phyloP scores from a whole-genome alignment of 2,888 invertebrate genomes.

The Torymus auratus region DNA sequence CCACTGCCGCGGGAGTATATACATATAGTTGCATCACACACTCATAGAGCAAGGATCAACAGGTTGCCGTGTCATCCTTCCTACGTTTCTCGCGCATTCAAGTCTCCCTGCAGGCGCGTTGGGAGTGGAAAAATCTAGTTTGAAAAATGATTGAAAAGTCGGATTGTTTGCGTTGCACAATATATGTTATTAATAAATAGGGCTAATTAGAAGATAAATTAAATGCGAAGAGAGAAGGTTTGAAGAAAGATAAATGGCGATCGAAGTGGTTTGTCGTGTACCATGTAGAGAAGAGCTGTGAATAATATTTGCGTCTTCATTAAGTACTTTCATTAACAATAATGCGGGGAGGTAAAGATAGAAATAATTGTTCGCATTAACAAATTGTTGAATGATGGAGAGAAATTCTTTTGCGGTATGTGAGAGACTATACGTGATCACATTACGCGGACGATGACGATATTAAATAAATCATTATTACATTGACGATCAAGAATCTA shows the following conservation, averaged over 20 bases:
- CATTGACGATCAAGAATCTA: neutral
- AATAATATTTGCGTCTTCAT: no score
- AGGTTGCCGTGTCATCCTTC: conserved; percentile 52
- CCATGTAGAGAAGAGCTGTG: no score
- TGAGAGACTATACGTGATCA: neutral
- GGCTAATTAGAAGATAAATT: neutral
- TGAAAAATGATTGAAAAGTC: neutral
- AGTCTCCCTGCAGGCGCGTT: conserved; percentile 27
- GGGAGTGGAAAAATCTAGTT: no score
- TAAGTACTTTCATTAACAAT: no score
- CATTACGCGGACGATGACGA: neutral
- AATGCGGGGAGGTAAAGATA: no score
- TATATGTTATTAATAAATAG: neutral
- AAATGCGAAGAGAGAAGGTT: no score
- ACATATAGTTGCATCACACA: conserved; percentile 16
- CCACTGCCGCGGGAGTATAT: neutral
- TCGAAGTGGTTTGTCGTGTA: no score
- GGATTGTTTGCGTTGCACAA: neutral
- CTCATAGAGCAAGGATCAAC: conserved; percentile 43
- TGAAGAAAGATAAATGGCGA: no score
- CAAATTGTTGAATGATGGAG: no score
- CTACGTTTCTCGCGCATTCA: conserved; percentile 42
- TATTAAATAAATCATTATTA: conserved; percentile 25
- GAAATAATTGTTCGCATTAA: no score
- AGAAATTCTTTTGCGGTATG: no score